Evolutionary conservation across 2,888 invertebrate genomes (phyloP), one percentile per base, ranked within the genome.

Genomic region (Tortrix viridana): DNA sequence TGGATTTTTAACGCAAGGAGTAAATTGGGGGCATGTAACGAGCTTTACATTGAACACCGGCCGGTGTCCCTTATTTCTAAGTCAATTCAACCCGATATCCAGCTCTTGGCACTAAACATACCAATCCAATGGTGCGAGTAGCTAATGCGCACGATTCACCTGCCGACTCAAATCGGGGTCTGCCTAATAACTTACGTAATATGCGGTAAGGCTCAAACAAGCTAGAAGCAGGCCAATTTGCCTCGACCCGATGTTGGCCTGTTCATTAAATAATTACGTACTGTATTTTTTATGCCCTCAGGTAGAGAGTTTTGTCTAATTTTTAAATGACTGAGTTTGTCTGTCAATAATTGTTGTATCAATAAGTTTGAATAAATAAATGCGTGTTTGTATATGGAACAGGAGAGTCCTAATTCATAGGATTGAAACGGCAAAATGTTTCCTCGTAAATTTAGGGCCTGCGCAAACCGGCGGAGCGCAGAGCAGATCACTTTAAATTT

Each of bases 191-290:
- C 69, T 83, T 82, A 84, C 77, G 74, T 79, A 84, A 84, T 62
- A 57, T 53, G 74, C 69, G 69, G 71, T 71, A 68, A 76, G 73
- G 72, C 72, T 75, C 73, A 72, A 72, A 70, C 65, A 69, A 68
- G 47, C 41, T 53, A 47, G 41, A 57, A 57, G 38, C 46, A 58
- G 52, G 57, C 74, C 72, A 74, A 71, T 74, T 72, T 70, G 71
- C 71, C 74, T 71, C 68, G 65, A 72, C 69, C 72, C 62, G 26
- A 62, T 65, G 69, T 71, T 66, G 70, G 62, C 69, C 75, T 77
- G 76, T 73, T 79, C 78, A 80, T 82, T 84, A 80, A 73, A 73
- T 78, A 81, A 88, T 86, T 87, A 83, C 73, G 69, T 73, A 66
- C n/a, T n/a, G 67, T 66, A 72, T 69, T 75, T 77, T 74, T 78